Base-by-base conservation (phyloP, 64 coral and sea anemone genomes). In the Actinia equina region DNA sequence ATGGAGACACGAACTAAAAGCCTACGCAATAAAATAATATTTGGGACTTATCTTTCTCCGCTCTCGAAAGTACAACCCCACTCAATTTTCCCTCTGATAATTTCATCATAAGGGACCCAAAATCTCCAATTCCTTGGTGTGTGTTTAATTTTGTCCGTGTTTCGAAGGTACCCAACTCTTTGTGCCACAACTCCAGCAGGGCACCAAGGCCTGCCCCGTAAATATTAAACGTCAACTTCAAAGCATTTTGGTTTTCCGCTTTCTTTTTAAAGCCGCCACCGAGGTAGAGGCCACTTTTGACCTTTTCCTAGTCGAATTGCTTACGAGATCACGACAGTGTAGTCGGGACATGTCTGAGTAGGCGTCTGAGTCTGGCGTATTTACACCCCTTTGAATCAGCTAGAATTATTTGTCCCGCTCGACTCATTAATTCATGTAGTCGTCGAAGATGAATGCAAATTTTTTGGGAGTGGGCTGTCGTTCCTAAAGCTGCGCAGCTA, bases 381-480 rank as follows among this genome's bases (percentile, higher is more conserved):
- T 74, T 30, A 27, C 69, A 26, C 46, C 69, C 69, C 69, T 74
- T 74, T 41, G 69, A 74, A 74, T 74, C 26, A 13, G 69, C 69
- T 74, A 30, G 26, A 74, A 74, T 74, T 74, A 74, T 74, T 74
- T 74, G 69, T 74, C 69, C 69, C 6, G 26, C 69, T 74, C 62
- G 69, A 13, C 69, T 74, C 69, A 74, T 74, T 74, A 74, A 74
- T 74, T n/a, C 69, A 41, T 74, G 26, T 41, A 10, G 69, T 74
- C 27, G 69, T 74, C 25, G 69, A 74, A 41, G 23, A 52, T 52
- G 76, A 86, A 91, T 85, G 89, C 77, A 80, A 95, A 92, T 95
- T 92, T 95, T 88, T 87, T 55, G 87, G 89, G 78, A 82, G 77
- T 80, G 79, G 84, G 65, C 83, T 49, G 86, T 83, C 79, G 90